These are phyloP conservation scores for Stenodera caucasica DNA, from an alignment of 2,888 invertebrate genomes.

Conservation along the genomic window DNA sequence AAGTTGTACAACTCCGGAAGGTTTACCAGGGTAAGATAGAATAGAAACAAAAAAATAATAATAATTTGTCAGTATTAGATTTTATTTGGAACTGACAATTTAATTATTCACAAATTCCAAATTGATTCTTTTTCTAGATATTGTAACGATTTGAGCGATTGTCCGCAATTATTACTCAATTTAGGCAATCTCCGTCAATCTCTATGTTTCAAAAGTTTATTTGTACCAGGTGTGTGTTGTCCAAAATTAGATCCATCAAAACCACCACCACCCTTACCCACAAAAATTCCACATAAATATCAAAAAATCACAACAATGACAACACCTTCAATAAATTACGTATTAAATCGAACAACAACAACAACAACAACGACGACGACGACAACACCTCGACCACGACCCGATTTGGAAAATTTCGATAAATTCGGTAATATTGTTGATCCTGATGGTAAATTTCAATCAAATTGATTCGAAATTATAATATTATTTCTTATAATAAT, in stretches of 20 bases:
- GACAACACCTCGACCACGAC: conserved; percentile 41
- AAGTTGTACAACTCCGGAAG: conserved; percentile 81
- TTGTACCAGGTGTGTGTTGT: conserved; percentile 92
- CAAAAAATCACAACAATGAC: neutral
- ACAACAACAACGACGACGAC: conserved; percentile 39
- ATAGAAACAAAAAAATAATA: neutral
- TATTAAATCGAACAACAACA: conserved; percentile 19
- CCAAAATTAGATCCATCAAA: conserved; percentile 56
- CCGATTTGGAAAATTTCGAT: conserved; percentile 21
- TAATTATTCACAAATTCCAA: conserved; percentile 3
- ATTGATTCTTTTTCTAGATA: conserved; percentile 48
- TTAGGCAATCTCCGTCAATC: conserved; percentile 81
- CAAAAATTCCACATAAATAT: conserved; percentile 5
- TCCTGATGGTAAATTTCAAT: conserved; percentile 55
- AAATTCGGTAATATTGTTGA: conserved; percentile 56
- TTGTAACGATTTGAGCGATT: conserved; percentile 86
- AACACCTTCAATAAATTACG: neutral
- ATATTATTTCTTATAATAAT: no score
- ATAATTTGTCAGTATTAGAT: neutral
- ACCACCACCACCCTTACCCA: conserved; percentile 49
- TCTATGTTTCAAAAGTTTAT: conserved; percentile 86
- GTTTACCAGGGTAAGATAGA: conserved; percentile 64
- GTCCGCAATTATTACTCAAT: conserved; percentile 81
- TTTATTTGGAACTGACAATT: conserved; percentile 7
- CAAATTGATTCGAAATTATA: neutral